Conservation (phyloP, 2,113 vertebrate genomes). For the Plestiodon gilberti region DNA sequence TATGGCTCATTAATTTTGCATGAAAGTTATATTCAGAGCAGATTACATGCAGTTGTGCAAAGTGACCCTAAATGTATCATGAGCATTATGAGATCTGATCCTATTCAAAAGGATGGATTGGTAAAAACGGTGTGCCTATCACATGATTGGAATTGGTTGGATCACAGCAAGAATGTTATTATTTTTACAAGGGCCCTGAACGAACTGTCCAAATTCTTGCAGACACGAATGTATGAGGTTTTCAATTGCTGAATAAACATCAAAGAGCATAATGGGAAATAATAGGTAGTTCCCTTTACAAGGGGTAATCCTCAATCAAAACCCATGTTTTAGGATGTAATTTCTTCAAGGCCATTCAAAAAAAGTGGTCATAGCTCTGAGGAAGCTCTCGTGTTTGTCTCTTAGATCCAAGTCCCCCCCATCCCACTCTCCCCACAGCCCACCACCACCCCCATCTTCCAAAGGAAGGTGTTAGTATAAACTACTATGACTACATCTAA, state of each 20-base stretch:
- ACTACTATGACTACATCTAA: constrained; percentile 75
- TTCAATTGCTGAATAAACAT: constrained; percentile 10
- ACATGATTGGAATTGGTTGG: background rate
- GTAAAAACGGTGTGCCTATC: background rate
- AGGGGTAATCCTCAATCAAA: background rate
- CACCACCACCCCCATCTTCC: constrained; percentile 41
- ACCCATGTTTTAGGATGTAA: background rate
- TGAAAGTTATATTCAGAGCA: background rate
- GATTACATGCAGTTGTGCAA: background rate
- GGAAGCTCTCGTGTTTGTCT: constrained; percentile 32
- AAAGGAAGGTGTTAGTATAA: constrained; percentile 71
- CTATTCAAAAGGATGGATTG: background rate
- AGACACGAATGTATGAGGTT: accelerated
- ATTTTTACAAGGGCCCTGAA: background rate
- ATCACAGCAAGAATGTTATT: background rate
- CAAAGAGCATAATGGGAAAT: background rate
- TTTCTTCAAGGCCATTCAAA: constrained; percentile 11
- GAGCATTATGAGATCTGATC: background rate
- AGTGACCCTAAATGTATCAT: background rate
- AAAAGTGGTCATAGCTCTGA: constrained; percentile 24
- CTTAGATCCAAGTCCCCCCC: constrained; percentile 38
- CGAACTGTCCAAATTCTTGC: background rate
- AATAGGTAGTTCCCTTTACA: constrained; percentile 15
- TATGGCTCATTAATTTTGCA: background rate
- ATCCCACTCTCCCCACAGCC: constrained; percentile 41